A percentile compares a stretch with the other conserved stretches of the same genome.
These are phyloP conservation scores for Puma concolor DNA, from an alignment of 2,113 vertebrate species.

Conservation along the genomic window DNA sequence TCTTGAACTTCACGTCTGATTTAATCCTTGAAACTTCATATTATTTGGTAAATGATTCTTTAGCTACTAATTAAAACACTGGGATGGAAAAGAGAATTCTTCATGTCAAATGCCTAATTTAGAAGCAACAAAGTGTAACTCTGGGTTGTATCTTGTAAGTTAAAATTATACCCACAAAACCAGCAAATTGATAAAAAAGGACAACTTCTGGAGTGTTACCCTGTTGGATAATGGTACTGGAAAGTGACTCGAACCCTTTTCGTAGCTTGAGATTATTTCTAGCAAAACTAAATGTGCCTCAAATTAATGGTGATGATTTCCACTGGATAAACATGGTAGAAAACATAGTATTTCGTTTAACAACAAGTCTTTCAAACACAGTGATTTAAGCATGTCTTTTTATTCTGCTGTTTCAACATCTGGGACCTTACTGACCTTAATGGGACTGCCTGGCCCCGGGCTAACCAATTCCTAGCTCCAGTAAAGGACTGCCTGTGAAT, in stretches of 20 bases:
- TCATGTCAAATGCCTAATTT: not conserved
- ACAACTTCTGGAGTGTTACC: not conserved
- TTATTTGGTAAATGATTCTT: constrained; percentile 35
- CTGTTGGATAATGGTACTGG: not conserved
- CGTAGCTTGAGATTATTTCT: not conserved
- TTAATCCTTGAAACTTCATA: not conserved
- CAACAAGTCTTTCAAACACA: not conserved
- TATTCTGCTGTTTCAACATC: not conserved
- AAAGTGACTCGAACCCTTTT: not conserved
- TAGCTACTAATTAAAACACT: not conserved
- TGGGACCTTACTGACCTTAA: not conserved
- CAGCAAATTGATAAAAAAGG: not conserved
- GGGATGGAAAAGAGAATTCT: not conserved
- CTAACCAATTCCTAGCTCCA: not conserved
- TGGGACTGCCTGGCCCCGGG: not conserved
- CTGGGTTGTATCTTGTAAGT: not conserved
- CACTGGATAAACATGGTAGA: not conserved
- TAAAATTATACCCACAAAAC: not conserved
- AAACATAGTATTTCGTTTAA: not conserved
- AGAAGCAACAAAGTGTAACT: not conserved
- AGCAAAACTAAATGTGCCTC: not conserved
- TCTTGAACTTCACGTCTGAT: constrained; percentile 21
- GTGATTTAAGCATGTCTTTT: not conserved
- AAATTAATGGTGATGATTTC: not conserved
- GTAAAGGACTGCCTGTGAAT: not conserved